Evolutionary conservation across 64 coral and sea anemone species (phyloP), one percentile per base, ranked within the genome.

Genomic region (Actinia equina): DNA sequence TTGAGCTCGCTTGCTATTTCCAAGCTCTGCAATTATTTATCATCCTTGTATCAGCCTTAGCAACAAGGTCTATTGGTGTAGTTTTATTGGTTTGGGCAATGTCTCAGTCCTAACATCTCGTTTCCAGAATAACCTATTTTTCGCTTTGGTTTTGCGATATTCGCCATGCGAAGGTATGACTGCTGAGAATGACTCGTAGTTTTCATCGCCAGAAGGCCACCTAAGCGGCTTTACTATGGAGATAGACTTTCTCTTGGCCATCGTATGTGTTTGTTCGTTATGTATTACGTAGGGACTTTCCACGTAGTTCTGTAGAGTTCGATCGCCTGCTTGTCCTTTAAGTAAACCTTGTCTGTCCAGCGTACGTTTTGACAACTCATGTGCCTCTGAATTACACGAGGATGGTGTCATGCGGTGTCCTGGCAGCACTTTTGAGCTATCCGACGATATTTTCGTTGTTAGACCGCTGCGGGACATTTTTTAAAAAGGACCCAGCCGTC

Each of bases 271-370:
- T n/a, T 15, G 69, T 30, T 41, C 23, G n/a, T 1, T 26, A 30
- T 41, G n/a, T 16, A 74, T 18, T 9, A 30, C 8, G 25, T 74
- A 74, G n/a, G 26, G 2, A 42, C 78, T 81, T 81, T 18, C 49
- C 17, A n/a, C 43, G 78, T 81, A 81, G 52, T 11, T 81, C 78
- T 7, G 78, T 52, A 49, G 78, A 81, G 25, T 81, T 81, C 2
- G 78, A 81, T 81, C 78, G 16, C 22, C 78, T 43, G 43, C n/a
- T n/a, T 81, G 78, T 81, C 78, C 78, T 49, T 81, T 81, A 20
- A n/a, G n/a, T n/a, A 52, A 81, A 7, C 43, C 18, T 52, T 81
- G 78, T 23, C 13, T 81, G 4, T 81, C 78, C 3, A 49, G 44
- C n/a, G 25, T 52, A 81, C 2, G 41, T 49, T 22, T 81, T 81